Base-by-base conservation (phyloP, 2,888 invertebrate genomes). In the Drosophila nigricruria region DNA sequence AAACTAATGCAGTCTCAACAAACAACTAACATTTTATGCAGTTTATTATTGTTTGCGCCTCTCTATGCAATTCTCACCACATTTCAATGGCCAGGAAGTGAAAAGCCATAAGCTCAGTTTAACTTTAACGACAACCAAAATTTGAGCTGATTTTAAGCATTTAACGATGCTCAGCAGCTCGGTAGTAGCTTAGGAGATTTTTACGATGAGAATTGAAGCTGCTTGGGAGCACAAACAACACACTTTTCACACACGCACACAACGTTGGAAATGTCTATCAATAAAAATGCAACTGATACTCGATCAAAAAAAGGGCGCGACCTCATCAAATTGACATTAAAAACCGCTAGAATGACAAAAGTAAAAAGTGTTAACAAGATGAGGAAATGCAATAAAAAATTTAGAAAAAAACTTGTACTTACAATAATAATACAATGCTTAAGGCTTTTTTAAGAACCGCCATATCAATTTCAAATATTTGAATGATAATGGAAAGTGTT, bases 401-500 rank as follows among this genome's bases (percentile, higher is more conserved):
- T 1, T n/a, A 36, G 40, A 42, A 43, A 23, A 23, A 25, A 25
- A 63, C 54, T 32, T 50, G 32, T 65, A 79, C 79, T 77, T 78
- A 79, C 75, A 73, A 52, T 20, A 45, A 57, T 62, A 77, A 70
- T 74, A 69, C 79, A 77, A 78, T 69, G 38, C 58, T 52, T 63
- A 70, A 67, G 30, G 49, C 36, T 9, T 10, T 50, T 43, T 61
- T 49, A 67, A 68, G 60, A 62, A 27, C 38, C 49, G 20, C 1
- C 62, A 66, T 79, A 79, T 77, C 69, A 59, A 79, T 79, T 65
- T 62, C 34, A 34, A 50, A 32, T 64, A 73, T 69, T 70, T 60
- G 56, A 70, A 81, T 79, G 68, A 82, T 76, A 81, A 79, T 82
- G 77, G 73, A 88, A 88, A 82, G 83, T 86, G 77, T 79, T 50